Evolutionary conservation across 2,888 invertebrate genomes (phyloP).

Genomic region (Drosophila antonietae): DNA sequence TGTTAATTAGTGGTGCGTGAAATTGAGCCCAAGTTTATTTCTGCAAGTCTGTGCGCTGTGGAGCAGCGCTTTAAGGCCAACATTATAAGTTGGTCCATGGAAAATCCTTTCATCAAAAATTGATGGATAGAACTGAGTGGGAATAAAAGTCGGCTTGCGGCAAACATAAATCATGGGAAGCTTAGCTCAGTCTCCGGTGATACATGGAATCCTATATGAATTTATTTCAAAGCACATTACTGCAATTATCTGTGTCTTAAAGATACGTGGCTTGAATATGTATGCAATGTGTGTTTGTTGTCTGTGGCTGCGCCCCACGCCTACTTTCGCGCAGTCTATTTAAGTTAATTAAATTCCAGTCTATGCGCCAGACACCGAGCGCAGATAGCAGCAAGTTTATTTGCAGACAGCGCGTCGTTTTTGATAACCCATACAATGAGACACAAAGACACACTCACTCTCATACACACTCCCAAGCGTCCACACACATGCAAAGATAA

Average conservation of each 20-base stretch:
- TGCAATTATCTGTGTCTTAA: constrained; percentile 38
- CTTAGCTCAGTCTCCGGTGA: background rate
- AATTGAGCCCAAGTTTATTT: constrained; percentile 55
- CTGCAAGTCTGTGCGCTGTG: background rate
- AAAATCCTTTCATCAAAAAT: background rate
- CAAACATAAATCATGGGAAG: background rate
- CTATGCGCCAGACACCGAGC: constrained; percentile 57
- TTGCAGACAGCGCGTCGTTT: constrained; percentile 60
- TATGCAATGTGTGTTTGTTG: constrained; percentile 1
- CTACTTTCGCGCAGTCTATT: constrained; percentile 64
- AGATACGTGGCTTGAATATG: constrained; percentile 33
- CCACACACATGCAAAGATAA: constrained; percentile 8
- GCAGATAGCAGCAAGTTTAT: constrained; percentile 72
- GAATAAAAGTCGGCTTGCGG: background rate
- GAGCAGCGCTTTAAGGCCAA: background rate
- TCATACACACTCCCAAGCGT: constrained; percentile 8
- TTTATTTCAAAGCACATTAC: constrained; percentile 19
- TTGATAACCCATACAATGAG: constrained; percentile 56
- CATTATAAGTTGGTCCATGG: background rate
- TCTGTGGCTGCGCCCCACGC: constrained; percentile 26
- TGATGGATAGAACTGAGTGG: background rate
- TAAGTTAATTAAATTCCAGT: constrained; percentile 79
- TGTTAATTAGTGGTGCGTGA: constrained; percentile 79
- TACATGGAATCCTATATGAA: constrained; percentile 19
- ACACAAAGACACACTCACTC: constrained; percentile 13